A percentile compares a stretch with the other conserved stretches of the same genome.
These are phyloP conservation scores for Hipposideros armiger DNA, from an alignment of 2,113 vertebrate genomes.

Conservation along the genomic window DNA sequence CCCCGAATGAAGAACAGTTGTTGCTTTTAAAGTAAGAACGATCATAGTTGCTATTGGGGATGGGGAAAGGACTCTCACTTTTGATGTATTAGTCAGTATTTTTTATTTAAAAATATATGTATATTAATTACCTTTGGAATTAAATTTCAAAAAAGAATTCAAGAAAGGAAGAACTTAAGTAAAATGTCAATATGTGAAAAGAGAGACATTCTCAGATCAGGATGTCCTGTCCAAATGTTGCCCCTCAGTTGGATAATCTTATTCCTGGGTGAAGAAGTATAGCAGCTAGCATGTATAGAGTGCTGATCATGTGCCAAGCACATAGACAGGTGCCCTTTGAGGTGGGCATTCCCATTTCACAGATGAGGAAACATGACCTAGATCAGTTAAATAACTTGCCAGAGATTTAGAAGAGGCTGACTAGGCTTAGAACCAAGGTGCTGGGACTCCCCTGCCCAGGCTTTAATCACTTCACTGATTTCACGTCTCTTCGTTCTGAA, in stretches of 20 bases:
- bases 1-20: not conserved
- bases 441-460: not conserved
- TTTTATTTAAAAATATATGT: not conserved
- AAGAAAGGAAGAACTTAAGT: slow-evolving; percentile 42
- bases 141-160: slow-evolving; percentile 45
- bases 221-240: not conserved
- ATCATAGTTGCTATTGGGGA: not conserved
- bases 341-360: not conserved
- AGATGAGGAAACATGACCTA: not conserved
- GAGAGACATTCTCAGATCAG: not conserved
- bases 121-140: slow-evolving; percentile 19
- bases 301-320: not conserved
- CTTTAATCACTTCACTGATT: not conserved
- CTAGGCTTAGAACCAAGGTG: not conserved
- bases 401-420: not conserved
- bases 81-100: not conserved
- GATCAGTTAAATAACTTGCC: not conserved
- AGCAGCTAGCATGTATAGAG: not conserved
- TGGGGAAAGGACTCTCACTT: not conserved
- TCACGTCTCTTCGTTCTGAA: not conserved
- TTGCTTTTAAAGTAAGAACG: slow-evolving; percentile 51
- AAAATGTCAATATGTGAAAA: not conserved
- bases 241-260: not conserved
- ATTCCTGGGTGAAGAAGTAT: not conserved
- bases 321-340: not conserved